phyloP scores from a whole-genome alignment of 1,140 invertebrate species.

The Himalopsyche phryganea region DNA sequence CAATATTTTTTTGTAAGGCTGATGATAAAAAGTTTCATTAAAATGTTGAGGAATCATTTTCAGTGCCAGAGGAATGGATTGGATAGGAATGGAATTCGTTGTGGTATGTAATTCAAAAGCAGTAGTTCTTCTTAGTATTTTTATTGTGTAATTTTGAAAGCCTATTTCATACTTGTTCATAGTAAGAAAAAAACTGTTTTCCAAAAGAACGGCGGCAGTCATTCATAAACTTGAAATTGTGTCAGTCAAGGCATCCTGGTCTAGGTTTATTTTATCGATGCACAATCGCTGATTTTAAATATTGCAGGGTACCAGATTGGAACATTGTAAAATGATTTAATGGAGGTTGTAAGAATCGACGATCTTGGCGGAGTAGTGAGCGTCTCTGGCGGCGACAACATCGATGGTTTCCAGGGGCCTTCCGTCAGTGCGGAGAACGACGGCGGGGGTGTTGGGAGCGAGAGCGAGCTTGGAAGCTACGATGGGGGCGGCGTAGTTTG shows the following conservation, averaged over 20 bases:
- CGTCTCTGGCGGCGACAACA: conserved; percentile 48
- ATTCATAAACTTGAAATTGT: conserved; percentile 29
- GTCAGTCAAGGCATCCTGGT: conserved; percentile 11
- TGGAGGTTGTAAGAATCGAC: conserved; percentile 28
- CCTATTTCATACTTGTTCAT: conserved; percentile 22
- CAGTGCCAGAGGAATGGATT: too few relatives aligned
- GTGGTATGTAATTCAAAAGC: not conserved
- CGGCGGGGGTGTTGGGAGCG: conserved; percentile 36
- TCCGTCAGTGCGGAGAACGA: conserved; percentile 16
- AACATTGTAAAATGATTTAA: too few relatives aligned
- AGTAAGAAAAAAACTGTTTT: conserved; percentile 18
- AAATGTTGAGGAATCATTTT: too few relatives aligned
- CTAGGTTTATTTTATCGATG: too few relatives aligned
- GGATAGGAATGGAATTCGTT: too few relatives aligned
- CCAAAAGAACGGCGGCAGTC: conserved; percentile 16
- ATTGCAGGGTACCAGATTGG: too few relatives aligned
- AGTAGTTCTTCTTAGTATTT: conserved; percentile 13
- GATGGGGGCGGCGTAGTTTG: conserved; percentile 36
- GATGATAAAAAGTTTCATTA: too few relatives aligned
- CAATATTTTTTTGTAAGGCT: too few relatives aligned
- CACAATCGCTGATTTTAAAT: too few relatives aligned
- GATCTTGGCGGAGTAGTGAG: conserved; percentile 42
- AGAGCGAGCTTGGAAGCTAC: conserved; percentile 39
- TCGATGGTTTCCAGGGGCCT: conserved; percentile 47
- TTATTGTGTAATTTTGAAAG: conserved; percentile 29